phyloP scores from a whole-genome alignment of 2,113 vertebrate genomes.

The Oncorhynchus mykiss region DNA sequence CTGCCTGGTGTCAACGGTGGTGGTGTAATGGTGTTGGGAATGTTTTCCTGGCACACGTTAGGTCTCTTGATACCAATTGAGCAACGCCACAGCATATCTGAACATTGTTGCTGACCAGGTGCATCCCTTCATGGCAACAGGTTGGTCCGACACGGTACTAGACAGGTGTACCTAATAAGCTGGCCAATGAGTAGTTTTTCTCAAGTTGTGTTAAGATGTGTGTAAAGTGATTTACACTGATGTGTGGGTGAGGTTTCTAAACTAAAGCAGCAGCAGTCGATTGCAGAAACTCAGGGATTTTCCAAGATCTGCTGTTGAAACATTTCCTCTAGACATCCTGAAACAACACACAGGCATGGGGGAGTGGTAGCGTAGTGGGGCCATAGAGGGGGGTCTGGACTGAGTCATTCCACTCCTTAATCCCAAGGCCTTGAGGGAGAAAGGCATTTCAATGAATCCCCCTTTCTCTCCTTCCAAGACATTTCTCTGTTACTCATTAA shows the following conservation, averaged over 20 bases:
- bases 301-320: slow-evolving; percentile 59
- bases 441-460: slow-evolving; percentile 43
- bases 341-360: slow-evolving; percentile 11
- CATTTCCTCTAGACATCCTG: slow-evolving; percentile 39
- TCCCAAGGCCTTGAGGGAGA: slow-evolving; percentile 44
- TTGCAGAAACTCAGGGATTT: slow-evolving; percentile 73
- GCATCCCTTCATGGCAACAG: no score
- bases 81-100: no score
- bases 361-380: not conserved
- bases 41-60: no score
- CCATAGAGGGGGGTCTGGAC: slow-evolving; percentile 14
- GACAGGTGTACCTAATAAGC: not conserved
- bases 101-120: no score
- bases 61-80: no score
- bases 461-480: slow-evolving; percentile 28
- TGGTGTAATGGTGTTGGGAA: no score
- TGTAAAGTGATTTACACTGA: no score
- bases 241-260: no score
- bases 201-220: not conserved
- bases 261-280: slow-evolving; percentile 8
- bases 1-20: no score
- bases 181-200: not conserved
- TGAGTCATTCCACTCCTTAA: slow-evolving; percentile 50
- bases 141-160: no score
- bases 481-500: slow-evolving; percentile 56